Conservation (phyloP, 1,140 invertebrate species). For the Drosophila funebris region DNA sequence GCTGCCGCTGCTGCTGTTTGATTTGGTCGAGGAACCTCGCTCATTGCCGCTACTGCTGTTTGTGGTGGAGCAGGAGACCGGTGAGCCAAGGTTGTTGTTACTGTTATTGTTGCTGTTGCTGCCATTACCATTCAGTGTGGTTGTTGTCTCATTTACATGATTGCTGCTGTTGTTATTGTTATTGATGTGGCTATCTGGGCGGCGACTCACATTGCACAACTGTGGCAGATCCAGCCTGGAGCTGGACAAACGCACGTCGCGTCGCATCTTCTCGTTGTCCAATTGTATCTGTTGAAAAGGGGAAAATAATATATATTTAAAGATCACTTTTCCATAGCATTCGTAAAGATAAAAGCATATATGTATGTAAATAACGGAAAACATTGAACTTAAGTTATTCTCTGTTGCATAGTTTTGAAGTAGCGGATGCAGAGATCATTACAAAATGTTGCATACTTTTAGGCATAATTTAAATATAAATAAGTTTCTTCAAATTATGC, state of each 20-base stretch:
- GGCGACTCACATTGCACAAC: conserved; percentile 70
- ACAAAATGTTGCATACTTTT: conserved; percentile 40
- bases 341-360: too few relatives aligned
- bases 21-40: conserved; percentile 78
- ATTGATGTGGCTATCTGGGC: conserved; percentile 71
- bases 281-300: conserved; percentile 71
- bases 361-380: neutral
- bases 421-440: neutral
- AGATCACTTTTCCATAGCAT: too few relatives aligned
- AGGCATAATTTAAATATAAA: neutral
- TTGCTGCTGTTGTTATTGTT: conserved; percentile 56
- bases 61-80: conserved; percentile 76
- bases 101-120: conserved; percentile 52
- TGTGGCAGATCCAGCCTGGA: conserved; percentile 75
- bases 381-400: too few relatives aligned
- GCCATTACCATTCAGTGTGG: conserved; percentile 48
- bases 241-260: conserved; percentile 71
- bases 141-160: conserved; percentile 46
- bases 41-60: conserved; percentile 74
- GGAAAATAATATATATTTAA: neutral
- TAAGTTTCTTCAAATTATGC: too few relatives aligned
- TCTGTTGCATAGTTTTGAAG: conserved; percentile 24
- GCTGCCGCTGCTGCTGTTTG: conserved; percentile 77
- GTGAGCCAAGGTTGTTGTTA: conserved; percentile 75
- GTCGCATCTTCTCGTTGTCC: conserved; percentile 83